Base-by-base conservation (phyloP, 2,888 invertebrate genomes). In the Lepetodrilus schrolli region DNA sequence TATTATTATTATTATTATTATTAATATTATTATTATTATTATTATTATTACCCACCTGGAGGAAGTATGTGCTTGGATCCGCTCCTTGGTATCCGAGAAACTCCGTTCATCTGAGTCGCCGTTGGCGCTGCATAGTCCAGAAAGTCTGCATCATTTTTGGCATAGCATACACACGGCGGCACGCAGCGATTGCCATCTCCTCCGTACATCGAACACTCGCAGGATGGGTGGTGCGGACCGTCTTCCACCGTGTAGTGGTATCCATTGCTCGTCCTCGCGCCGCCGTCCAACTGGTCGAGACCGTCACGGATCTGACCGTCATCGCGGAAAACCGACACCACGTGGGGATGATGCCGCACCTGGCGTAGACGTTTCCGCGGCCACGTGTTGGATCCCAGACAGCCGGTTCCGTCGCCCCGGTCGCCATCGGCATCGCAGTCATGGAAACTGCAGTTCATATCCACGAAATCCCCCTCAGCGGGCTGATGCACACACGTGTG, bases 401-500 rank as follows among this genome's bases (percentile, higher is more conserved):
- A n/a, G n/a, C n/a, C n/a, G n/a, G n/a, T n/a, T n/a, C 70, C 51
- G 17, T 37, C 43, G 50, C 73, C 73, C 21, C 66, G 47, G 4
- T 74, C 58, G 20, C 58, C 74, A 36, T 71, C 70, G 1, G 37
- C 2, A 21, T 38, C 38, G 20, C 26, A 23, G 23, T 38, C 38
- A 21, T 21, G 37, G n/a, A 66, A 66, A 38, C 66, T 66, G 66
- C 26, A 51, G 20, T 43, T 70, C 38, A 7, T 20, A 3, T 36
- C 21, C 47, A 68, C 49, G 30, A 58, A 38, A 47, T 50, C 38
- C 0, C 65, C 49, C 38, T 66, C 66, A 70, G 5, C 17, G 0
- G 48, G 68, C 8, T 79, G 76, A 26, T 75, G 66, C 38, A 73
- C 82, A 80, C 89, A 88, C 0, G 87, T 86, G 75, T 88, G 89